Evolutionary conservation across 2,888 invertebrate species (phyloP).

Genomic region (Leucophora obtusa): DNA sequence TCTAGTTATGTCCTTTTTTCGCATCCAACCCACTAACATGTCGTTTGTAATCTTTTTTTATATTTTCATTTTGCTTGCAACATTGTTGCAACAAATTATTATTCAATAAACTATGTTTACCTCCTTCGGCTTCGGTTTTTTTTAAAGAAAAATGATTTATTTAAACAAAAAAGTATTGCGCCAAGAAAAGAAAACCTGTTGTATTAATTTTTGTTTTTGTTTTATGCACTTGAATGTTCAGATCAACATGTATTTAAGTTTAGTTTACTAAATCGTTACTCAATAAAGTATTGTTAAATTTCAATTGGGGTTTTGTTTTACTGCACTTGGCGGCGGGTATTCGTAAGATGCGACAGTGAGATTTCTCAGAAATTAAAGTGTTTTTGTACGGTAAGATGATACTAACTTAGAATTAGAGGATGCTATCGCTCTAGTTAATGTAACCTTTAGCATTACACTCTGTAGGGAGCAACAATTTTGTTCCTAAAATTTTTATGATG

Average conservation of each 20-base stretch:
- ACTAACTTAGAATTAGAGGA: conserved; percentile 1
- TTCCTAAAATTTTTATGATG: too few relatives aligned
- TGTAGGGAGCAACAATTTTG: conserved; percentile 17
- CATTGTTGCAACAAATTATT: conserved; percentile 57
- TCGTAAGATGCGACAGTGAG: conserved; percentile 10
- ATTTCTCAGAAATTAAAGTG: conserved; percentile 20
- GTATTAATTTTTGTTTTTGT: conserved; percentile 22
- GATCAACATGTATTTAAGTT: conserved; percentile 38
- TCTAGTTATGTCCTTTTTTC: background rate
- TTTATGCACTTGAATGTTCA: conserved; percentile 1
- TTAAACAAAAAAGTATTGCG: conserved; percentile 30
- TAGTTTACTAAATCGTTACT: conserved; percentile 32
- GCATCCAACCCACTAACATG: background rate
- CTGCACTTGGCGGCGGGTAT: conserved; percentile 36
- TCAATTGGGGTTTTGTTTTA: conserved; percentile 24
- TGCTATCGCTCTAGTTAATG: conserved; percentile 3
- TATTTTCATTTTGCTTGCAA: conserved; percentile 36
- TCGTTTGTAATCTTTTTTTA: background rate
- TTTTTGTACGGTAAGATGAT: conserved; percentile 16
- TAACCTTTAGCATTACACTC: background rate
- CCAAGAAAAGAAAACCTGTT: conserved; percentile 40
- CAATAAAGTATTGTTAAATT: conserved; percentile 45
- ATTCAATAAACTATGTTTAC: conserved; percentile 40
- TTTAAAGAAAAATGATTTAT: conserved; percentile 49
- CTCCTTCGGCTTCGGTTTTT: conserved; percentile 17